A percentile compares a stretch with the other conserved stretches of the same genome.
These are phyloP conservation scores for Rhodinocichla rosea DNA, from an alignment of 2,113 vertebrate genomes.

Conservation along the genomic window DNA sequence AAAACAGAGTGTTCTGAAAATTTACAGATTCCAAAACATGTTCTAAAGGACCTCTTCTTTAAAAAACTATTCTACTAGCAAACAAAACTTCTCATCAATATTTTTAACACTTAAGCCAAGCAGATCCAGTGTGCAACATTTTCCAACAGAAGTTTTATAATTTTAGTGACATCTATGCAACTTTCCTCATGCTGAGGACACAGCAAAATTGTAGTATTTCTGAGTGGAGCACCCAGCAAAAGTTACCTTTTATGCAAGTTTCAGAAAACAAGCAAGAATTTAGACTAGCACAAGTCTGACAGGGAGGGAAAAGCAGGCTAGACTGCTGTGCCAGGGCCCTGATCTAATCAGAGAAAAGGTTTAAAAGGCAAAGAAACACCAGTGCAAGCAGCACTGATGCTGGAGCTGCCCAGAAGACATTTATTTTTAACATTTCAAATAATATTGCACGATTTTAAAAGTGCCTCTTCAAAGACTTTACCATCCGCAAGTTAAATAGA, in stretches of 20 bases:
- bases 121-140: neutral
- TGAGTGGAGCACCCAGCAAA: neutral
- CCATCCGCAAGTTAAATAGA: neutral
- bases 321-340: neutral
- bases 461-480: neutral
- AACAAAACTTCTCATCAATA: neutral
- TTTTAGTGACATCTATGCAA: neutral
- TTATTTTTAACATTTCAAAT: slow-evolving; percentile 1
- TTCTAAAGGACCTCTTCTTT: neutral
- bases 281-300: neutral
- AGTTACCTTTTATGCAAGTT: neutral
- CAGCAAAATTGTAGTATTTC: neutral
- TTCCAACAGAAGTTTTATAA: neutral
- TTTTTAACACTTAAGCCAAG: neutral
- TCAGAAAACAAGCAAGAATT: neutral
- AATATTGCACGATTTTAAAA: neutral
- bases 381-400: neutral
- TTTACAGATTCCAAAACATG: neutral
- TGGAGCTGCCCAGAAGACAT: neutral
- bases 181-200: neutral
- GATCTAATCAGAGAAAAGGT: neutral
- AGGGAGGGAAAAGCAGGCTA: neutral
- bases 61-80: neutral
- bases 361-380: neutral
- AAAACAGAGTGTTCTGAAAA: neutral